Conservation (phyloP, 2,797 vertebrate species). For the Sylvilagus floridanus region DNA sequence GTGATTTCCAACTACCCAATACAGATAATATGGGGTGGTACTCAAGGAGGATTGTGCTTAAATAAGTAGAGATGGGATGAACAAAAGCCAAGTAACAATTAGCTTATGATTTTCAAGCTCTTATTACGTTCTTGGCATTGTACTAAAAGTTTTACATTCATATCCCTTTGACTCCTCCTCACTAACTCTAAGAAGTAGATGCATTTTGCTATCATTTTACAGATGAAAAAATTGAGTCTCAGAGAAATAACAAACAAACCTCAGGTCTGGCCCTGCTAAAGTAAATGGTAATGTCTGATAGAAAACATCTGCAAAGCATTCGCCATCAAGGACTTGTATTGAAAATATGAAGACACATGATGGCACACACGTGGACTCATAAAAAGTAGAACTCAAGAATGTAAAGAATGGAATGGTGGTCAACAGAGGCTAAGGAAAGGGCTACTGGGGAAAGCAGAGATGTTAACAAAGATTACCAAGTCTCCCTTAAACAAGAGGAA, state of each 20-base stretch:
- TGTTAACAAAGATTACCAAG: background rate
- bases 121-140: slow-evolving; percentile 29
- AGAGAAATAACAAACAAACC: background rate
- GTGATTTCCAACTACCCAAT: slow-evolving; percentile 49
- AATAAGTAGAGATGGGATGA: slow-evolving; percentile 36
- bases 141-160: background rate
- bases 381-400: background rate
- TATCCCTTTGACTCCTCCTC: slow-evolving; percentile 51
- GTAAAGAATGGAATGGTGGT: background rate
- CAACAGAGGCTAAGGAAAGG: no score
- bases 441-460: background rate
- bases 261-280: background rate
- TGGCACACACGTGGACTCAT: background rate
- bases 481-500: background rate
- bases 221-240: slow-evolving; percentile 46
- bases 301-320: slow-evolving; percentile 52
- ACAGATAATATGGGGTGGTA: background rate
- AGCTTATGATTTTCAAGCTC: slow-evolving; percentile 28
- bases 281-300: background rate
- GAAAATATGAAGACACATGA: background rate
- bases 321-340: slow-evolving; percentile 18
- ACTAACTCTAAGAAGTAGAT: background rate
- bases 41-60: background rate
- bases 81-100: slow-evolving; percentile 58
- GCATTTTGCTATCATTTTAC: background rate